Percentiles rank a stretch among this genome's conserved stretches.
Conservation (phyloP, 2,797 vertebrate genomes). For the Margarornis squamiger region DNA sequence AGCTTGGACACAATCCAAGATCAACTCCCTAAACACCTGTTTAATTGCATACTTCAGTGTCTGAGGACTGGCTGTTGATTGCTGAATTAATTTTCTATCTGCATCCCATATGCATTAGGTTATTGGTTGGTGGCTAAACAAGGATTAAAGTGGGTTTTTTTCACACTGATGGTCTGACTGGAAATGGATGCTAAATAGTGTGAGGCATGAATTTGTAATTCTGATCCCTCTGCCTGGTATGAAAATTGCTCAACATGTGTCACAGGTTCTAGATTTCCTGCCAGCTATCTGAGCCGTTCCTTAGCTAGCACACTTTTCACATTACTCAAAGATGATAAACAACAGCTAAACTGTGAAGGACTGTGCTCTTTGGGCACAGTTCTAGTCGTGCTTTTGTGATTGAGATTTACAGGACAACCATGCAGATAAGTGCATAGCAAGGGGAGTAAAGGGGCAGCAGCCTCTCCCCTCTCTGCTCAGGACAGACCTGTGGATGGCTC, state of each 20-base stretch:
- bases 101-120: slow-evolving; percentile 69
- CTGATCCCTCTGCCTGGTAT: slow-evolving; percentile 22
- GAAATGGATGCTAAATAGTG: neutral
- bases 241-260: slow-evolving; percentile 60
- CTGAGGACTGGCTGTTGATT: slow-evolving; percentile 33
- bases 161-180: neutral
- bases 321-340: slow-evolving; percentile 35
- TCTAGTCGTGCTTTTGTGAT: neutral
- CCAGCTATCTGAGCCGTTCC: slow-evolving; percentile 17
- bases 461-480: neutral
- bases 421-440: neutral
- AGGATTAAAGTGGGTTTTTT: neutral
- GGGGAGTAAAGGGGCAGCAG: neutral
- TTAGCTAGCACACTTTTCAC: neutral
- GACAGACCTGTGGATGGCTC: neutral
- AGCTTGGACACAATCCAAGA: slow-evolving; percentile 71
- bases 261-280: slow-evolving; percentile 50
- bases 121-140: neutral
- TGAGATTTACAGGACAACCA: neutral
- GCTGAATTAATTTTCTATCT: slow-evolving; percentile 68
- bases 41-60: slow-evolving; percentile 75
- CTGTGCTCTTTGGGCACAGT: neutral
- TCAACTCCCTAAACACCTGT: slow-evolving; percentile 82
- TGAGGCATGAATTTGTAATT: slow-evolving; percentile 7
- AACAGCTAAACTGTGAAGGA: slow-evolving; percentile 13